These are phyloP conservation scores for Protophormia terraenovae DNA, from an alignment of 2,888 invertebrate genomes.

Conservation along the genomic window DNA sequence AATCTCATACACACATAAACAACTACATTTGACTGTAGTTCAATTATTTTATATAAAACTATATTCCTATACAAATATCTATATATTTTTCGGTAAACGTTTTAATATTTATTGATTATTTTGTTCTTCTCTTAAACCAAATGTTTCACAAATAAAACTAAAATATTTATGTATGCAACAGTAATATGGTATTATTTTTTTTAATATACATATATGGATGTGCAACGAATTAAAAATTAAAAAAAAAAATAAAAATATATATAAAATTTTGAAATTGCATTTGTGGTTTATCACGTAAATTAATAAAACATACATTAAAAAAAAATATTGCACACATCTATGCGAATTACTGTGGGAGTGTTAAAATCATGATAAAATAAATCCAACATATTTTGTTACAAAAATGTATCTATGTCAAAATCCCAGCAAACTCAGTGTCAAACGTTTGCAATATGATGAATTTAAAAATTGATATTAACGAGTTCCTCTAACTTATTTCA, in stretches of 20 bases:
- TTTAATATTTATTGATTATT: background rate
- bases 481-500: too few species aligned
- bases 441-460: too few species aligned
- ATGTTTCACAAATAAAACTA: background rate
- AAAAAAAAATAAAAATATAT: background rate
- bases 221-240: background rate
- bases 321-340: background rate
- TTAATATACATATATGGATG: too few species aligned
- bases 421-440: too few species aligned
- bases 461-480: too few species aligned
- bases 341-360: background rate
- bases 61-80: background rate
- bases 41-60: background rate
- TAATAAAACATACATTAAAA: constrained; percentile 4
- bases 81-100: background rate
- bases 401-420: too few species aligned
- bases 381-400: background rate
- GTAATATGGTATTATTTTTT: background rate
- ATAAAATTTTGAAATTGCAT: background rate
- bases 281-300: constrained; percentile 28
- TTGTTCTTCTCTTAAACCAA: background rate
- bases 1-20: background rate
- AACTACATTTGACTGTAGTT: background rate
- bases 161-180: background rate
- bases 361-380: constrained; percentile 22